These are phyloP conservation scores for Cyclophora punctaria DNA, from an alignment of 2,888 invertebrate genomes.

Conservation along the genomic window DNA sequence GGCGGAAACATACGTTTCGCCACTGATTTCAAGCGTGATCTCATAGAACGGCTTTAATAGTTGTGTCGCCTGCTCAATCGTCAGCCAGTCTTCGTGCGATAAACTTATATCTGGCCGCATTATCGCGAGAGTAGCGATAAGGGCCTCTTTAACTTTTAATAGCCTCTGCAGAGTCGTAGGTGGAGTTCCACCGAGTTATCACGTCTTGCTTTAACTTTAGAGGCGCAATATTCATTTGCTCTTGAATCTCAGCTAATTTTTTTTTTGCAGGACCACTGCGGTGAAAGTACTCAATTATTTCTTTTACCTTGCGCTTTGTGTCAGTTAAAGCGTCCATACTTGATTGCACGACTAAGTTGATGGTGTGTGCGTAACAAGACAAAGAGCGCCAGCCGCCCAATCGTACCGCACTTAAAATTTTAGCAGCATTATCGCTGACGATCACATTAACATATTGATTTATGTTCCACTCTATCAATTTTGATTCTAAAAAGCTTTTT, in stretches of 20 bases:
- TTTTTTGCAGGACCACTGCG: constrained; percentile 8
- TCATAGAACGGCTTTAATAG: constrained; percentile 2
- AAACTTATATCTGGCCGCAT: constrained; percentile 1
- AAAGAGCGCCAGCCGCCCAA: constrained; percentile 14
- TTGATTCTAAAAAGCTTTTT: constrained; percentile 1
- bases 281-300: constrained; percentile 6
- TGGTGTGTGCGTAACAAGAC: constrained; percentile 17
- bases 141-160: constrained; percentile 10
- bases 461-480: constrained; percentile 8
- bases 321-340: background rate
- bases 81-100: constrained; percentile 7
- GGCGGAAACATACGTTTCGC: too few species aligned
- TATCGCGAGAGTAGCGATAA: constrained; percentile 2
- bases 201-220: constrained; percentile 24
- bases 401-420: constrained; percentile 9
- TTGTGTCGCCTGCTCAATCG: constrained; percentile 1
- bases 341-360: constrained; percentile 17
- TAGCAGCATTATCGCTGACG: constrained; percentile 11
- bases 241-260: constrained; percentile 21
- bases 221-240: constrained; percentile 24
- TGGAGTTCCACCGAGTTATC: constrained; percentile 12
- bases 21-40: background rate
- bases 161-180: constrained; percentile 2
- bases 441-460: constrained; percentile 5
- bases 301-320: constrained; percentile 2